Evolutionary conservation across 2,888 invertebrate species (phyloP).

Genomic region (Agrochola lychnidis): DNA sequence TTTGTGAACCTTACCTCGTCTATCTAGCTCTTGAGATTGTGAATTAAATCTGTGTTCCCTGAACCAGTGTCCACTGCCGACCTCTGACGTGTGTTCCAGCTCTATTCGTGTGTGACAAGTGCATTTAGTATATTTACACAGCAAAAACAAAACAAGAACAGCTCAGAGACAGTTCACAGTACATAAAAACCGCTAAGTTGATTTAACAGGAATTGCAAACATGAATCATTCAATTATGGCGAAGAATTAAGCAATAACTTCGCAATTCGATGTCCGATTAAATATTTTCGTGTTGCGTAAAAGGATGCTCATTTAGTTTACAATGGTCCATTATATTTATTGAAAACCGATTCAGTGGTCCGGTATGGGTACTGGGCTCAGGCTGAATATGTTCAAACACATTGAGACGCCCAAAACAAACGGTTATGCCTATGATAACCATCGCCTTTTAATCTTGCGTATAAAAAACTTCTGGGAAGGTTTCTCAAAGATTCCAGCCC

Average conservation of each 20-base stretch:
- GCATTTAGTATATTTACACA: slow-evolving; percentile 89
- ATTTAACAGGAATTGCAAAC: slow-evolving; percentile 37
- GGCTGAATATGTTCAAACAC: slow-evolving; percentile 18
- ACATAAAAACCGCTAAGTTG: slow-evolving; percentile 31
- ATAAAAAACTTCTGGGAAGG: neutral
- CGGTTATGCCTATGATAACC: neutral
- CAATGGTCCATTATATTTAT: slow-evolving; percentile 57
- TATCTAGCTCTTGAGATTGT: slow-evolving; percentile 91
- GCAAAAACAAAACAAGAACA: slow-evolving; percentile 87
- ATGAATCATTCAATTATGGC: slow-evolving; percentile 51
- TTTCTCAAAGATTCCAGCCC: neutral
- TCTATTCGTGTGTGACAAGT: slow-evolving; percentile 89
- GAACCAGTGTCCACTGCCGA: slow-evolving; percentile 92
- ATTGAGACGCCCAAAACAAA: slow-evolving; percentile 40
- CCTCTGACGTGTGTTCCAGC: slow-evolving; percentile 90
- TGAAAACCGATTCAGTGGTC: slow-evolving; percentile 48
- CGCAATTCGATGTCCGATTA: slow-evolving; percentile 35
- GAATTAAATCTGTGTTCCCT: slow-evolving; percentile 92
- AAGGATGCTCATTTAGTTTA: slow-evolving; percentile 40
- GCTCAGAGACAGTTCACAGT: slow-evolving; percentile 74
- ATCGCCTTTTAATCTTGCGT: neutral
- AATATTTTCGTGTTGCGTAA: slow-evolving; percentile 59
- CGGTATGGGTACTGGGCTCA: slow-evolving; percentile 15
- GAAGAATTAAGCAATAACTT: slow-evolving; percentile 54
- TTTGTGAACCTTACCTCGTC: slow-evolving; percentile 85